These are phyloP conservation scores for Campopleginae sp. DNA, from an alignment of 2,888 invertebrate genomes.

Conservation along the genomic window DNA sequence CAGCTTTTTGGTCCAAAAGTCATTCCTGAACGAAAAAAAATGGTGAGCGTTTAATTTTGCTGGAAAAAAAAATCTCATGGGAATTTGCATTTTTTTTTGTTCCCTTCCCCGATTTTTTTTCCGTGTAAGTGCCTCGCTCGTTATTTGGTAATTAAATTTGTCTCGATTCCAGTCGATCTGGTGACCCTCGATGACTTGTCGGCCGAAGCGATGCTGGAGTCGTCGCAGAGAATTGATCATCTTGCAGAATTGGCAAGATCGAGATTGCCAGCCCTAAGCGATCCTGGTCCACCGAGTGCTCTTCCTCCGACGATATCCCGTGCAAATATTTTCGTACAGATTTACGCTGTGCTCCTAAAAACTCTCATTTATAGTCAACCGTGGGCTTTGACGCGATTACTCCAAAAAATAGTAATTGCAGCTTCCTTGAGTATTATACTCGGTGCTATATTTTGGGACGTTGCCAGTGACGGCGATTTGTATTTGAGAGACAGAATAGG, in stretches of 20 bases:
- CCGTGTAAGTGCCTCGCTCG: too few species aligned
- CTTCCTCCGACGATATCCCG: constrained; percentile 88
- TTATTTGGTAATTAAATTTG: neutral
- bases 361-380: constrained; percentile 93
- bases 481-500: constrained; percentile 92
- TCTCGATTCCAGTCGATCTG: constrained; percentile 90
- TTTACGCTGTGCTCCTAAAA: constrained; percentile 88
- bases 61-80: neutral
- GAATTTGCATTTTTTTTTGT: too few species aligned
- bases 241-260: constrained; percentile 92
- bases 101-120: too few species aligned
- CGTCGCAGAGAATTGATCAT: constrained; percentile 96
- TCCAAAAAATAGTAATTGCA: constrained; percentile 91
- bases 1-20: neutral
- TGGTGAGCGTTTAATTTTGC: neutral
- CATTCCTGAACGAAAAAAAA: neutral
- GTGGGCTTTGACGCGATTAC: constrained; percentile 91
- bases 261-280: constrained; percentile 87
- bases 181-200: constrained; percentile 97
- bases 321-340: constrained; percentile 89
- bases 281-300: constrained; percentile 92
- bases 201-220: constrained; percentile 97
- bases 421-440: constrained; percentile 93
- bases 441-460: constrained; percentile 96
- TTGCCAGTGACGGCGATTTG: constrained; percentile 90